A percentile compares a stretch with the other conserved stretches of the same genome.
phyloP scores from a whole-genome alignment of 2,797 vertebrate genomes.

The Gephyroberyx darwinii region DNA sequence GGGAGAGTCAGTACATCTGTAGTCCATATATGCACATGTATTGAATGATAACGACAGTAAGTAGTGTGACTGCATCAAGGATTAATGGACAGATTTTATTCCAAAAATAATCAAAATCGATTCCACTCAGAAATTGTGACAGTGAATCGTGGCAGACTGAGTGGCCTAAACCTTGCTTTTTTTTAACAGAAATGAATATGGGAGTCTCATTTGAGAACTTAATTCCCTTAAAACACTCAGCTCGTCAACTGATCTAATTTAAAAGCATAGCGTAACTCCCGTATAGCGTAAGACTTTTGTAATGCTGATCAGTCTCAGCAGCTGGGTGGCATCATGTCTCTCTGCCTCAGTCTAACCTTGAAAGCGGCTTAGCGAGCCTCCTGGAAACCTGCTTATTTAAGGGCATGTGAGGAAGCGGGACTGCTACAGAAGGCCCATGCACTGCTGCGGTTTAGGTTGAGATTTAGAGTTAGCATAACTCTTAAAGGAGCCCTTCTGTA shows the following conservation, averaged over 20 bases:
- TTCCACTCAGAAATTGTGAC: slow-evolving; percentile 19
- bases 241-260: slow-evolving; percentile 14
- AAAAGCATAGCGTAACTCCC: slow-evolving; percentile 25
- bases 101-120: slow-evolving; percentile 20
- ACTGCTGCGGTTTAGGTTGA: slow-evolving; percentile 42
- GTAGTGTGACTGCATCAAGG: background rate
- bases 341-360: slow-evolving; percentile 66
- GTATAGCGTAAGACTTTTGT: slow-evolving; percentile 20
- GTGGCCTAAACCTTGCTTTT: slow-evolving; percentile 52
- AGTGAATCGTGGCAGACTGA: slow-evolving; percentile 46
- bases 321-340: slow-evolving; percentile 32
- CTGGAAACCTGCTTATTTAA: slow-evolving; percentile 74
- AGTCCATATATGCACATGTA: too few species aligned
- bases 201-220: slow-evolving; percentile 52
- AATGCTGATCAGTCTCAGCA: slow-evolving; percentile 53
- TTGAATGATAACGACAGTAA: background rate
- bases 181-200: slow-evolving; percentile 39
- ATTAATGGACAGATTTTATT: too few species aligned
- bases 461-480: too few species aligned
- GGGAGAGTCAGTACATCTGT: too few species aligned
- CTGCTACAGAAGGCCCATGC: slow-evolving; percentile 34
- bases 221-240: slow-evolving; percentile 46
- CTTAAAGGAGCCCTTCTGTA: too few species aligned
- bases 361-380: slow-evolving; percentile 79
- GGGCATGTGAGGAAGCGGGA: slow-evolving; percentile 65